Percentiles rank a stretch among this genome's conserved stretches.
Evolutionary conservation across 1,140 invertebrate species (phyloP).

Genomic region (Microplitis demolitor): DNA sequence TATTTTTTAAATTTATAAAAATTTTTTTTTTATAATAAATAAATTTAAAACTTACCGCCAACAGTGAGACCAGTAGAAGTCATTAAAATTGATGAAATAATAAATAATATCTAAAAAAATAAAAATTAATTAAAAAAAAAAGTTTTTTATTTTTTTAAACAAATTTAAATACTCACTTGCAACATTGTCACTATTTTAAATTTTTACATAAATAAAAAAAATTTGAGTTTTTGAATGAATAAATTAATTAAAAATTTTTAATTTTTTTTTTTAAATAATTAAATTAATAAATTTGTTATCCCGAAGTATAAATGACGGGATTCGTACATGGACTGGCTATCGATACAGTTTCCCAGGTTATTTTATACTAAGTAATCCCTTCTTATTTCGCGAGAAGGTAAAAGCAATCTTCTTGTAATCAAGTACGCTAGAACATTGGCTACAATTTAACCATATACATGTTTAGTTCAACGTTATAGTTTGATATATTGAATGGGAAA

Average conservation of each 20-base stretch:
- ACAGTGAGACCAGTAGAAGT: conserved; percentile 29
- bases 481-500: conserved; percentile 43
- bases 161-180: conserved; percentile 20
- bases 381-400: conserved; percentile 46
- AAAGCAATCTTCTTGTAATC: conserved; percentile 45
- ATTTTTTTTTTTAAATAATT: neutral
- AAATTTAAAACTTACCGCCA: conserved; percentile 33
- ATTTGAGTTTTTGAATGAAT: neutral
- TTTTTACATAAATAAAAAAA: conserved; percentile 3
- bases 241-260: neutral
- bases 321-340: conserved; percentile 37
- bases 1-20: neutral
- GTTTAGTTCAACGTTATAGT: conserved; percentile 43
- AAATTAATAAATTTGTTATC: neutral
- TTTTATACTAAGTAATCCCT: conserved; percentile 55
- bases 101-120: neutral
- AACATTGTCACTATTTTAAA: conserved; percentile 6
- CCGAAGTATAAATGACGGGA: conserved; percentile 20
- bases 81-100: conserved; percentile 16
- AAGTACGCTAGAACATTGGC: conserved; percentile 49
- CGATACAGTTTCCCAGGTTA: conserved; percentile 39
- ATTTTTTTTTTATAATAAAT: neutral
- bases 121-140: neutral
- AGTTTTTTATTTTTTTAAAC: neutral
- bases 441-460: conserved; percentile 47